These are phyloP conservation scores for Sitta europaea DNA, from an alignment of 2,113 vertebrate genomes.

Conservation along the genomic window DNA sequence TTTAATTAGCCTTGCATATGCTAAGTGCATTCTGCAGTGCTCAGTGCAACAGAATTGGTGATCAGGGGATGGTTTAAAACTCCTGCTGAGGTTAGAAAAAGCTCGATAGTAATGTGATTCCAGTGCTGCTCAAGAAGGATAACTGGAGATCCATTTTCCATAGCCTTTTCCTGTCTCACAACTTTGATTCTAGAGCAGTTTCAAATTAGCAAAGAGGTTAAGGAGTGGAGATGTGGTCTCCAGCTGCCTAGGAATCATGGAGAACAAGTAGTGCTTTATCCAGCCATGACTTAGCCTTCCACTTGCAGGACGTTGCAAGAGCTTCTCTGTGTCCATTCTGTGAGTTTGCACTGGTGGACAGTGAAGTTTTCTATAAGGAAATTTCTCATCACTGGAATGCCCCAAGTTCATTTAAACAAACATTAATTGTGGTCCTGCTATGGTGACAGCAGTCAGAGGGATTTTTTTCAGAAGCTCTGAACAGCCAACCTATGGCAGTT, in stretches of 20 bases:
- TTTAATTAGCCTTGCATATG: constrained; percentile 65
- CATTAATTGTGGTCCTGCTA: neutral
- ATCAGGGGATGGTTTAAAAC: neutral
- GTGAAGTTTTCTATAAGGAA: neutral
- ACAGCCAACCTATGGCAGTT: neutral
- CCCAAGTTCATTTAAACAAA: neutral
- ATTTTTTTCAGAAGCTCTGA: neutral
- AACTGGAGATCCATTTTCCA: neutral
- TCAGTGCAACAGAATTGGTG: constrained; percentile 3
- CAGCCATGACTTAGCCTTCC: neutral
- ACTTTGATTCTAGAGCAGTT: neutral
- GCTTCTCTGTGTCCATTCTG: neutral
- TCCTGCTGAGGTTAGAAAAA: neutral
- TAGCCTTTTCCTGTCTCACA: neutral
- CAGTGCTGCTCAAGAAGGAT: neutral
- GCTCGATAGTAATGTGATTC: neutral
- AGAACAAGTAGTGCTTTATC: neutral
- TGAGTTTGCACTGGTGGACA: neutral
- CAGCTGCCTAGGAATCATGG: neutral
- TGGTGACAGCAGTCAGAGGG: neutral
- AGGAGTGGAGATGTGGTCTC: neutral
- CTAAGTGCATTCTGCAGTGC: constrained; percentile 5
- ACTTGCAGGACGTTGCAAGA: neutral
- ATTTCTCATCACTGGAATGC: neutral
- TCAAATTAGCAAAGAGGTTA: neutral